Evolutionary conservation across 2,113 vertebrate genomes (phyloP), one percentile per base, ranked within the genome.

Genomic region (Baryphthengus martii): DNA sequence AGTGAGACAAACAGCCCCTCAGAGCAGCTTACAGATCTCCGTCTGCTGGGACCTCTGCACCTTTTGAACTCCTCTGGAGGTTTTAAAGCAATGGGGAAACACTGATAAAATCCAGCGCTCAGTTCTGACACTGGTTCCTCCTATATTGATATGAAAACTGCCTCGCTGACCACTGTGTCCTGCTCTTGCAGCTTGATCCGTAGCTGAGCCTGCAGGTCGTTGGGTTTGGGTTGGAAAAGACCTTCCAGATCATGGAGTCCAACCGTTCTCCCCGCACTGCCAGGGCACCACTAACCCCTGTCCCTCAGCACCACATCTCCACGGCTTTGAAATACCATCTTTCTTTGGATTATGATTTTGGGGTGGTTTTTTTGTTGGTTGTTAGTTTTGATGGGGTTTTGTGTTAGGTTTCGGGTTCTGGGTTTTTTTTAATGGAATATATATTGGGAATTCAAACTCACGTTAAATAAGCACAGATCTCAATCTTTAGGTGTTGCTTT

Each of bases 111-210:
- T 13, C 25, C 26, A 10, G 7, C 0, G 14, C 33, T 66, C 0
- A 0, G 39, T 35, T 61, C 40, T 44, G n/a, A 62, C 35, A 65
- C 23, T 2, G 6, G 7, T 9, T 68, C 71, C 37, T 61, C 28
- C 28, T 21, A 33, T 35, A 55, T 42, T 81, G 58, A 9, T 21
- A 25, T 29, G 37, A 65, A 76, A 93, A 70, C 13, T 24, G 25
- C 44, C 20, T 17, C 0, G 0, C 31, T 77, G 55, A 58, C 31
- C 37, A 2, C 40, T 17, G 15, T 5, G 31, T 75, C 66, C 45
- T 61, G 31, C 37, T 72, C 39, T 59, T 65, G 65, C 50, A 81
- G 72, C 63, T 74, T 62, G 45, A 23, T 20, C 56, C 17, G 2
- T 1, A 35, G 65, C 61, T 75, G 62, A 91, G 58, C 28, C 77